Base-by-base conservation (phyloP, 2,797 vertebrate species). In the Chromis chromis region DNA sequence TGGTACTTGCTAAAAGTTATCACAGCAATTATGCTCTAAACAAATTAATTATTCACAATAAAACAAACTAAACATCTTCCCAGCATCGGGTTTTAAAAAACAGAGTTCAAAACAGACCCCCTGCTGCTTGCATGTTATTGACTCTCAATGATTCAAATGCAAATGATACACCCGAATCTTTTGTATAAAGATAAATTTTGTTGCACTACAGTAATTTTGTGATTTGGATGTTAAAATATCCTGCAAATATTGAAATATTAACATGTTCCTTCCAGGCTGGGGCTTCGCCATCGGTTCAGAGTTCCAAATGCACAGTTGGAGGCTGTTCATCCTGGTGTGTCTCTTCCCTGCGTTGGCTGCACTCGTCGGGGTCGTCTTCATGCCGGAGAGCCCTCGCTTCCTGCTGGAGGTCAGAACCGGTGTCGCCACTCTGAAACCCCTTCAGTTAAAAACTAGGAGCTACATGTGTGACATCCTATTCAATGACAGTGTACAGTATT, bases 311-410 rank as follows among this genome's bases (percentile, higher is more conserved):
- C 98, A 98, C 93, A 98, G 96, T 87, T 99, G 98, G 98, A 96
- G 98, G 31, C 90, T 99, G 36, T 99, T 97, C 59, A 97, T 99
- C 6, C 92, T 99, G 1, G 91, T 99, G 80, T 99, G 97, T 24
- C 94, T 95, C 27, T 93, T 99, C 74, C 98, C 98, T 1, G 95
- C 95, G 0, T 85, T 97, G 0, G 92, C 95, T 12, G 98, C 97
- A 31, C 92, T 99, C 60, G 72, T 96, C 42, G 97, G 97, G 0
- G 85, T 98, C 33, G 85, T 96, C 76, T 98, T 99, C 92, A 97
- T 99, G 96, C 98, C 98, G 0, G 98, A 99, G 91, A 99, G 98
- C 86, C 98, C 98, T 0, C 95, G 98, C 0, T 99, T 97, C 91
- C 95, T 99, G 70, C 94, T 99, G 42, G 97, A 99, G 98, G 98